Percentiles rank a stretch among this genome's conserved stretches.
phyloP scores from a whole-genome alignment of 2,113 vertebrate genomes.

The Phyllostomus discolor region DNA sequence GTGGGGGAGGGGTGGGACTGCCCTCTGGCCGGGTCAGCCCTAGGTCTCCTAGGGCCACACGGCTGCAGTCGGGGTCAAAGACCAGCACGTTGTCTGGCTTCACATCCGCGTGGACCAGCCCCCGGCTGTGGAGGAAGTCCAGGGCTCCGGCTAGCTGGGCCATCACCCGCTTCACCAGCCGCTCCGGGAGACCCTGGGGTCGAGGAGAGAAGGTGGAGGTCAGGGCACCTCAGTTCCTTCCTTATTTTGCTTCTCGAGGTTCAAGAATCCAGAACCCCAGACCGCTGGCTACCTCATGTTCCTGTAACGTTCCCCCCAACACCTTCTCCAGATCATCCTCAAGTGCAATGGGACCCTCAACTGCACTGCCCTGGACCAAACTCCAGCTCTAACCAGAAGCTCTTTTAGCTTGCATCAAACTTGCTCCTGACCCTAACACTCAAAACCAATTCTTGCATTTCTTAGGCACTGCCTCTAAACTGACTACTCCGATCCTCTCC shows the following conservation, averaged over 20 bases:
- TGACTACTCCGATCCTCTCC: background rate
- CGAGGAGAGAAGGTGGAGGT: background rate
- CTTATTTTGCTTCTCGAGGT: background rate
- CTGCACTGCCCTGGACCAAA: background rate
- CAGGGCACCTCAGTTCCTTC: background rate
- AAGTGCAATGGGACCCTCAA: no score
- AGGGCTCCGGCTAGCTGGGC: conserved; percentile 88
- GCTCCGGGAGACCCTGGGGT: conserved; percentile 82
- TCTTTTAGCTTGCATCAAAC: background rate
- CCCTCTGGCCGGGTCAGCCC: conserved; percentile 86
- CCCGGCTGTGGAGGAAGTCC: conserved; percentile 89
- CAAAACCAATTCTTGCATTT: background rate
- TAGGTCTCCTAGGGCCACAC: conserved; percentile 92
- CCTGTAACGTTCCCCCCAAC: background rate
- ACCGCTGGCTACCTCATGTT: background rate
- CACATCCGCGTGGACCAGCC: conserved; percentile 92
- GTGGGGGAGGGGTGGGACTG: conserved; percentile 79
- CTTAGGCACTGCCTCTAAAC: background rate
- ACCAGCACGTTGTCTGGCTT: conserved; percentile 95
- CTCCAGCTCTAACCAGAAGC: background rate
- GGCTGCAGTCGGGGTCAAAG: conserved; percentile 86
- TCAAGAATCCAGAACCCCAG: background rate
- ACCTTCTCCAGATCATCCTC: background rate
- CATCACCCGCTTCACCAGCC: conserved; percentile 84
- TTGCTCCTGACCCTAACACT: background rate